Percentiles rank a stretch among this genome's conserved stretches.
These are phyloP conservation scores for Pseudochaenichthys georgianus DNA, from an alignment of 2,797 vertebrate genomes.

Conservation along the genomic window DNA sequence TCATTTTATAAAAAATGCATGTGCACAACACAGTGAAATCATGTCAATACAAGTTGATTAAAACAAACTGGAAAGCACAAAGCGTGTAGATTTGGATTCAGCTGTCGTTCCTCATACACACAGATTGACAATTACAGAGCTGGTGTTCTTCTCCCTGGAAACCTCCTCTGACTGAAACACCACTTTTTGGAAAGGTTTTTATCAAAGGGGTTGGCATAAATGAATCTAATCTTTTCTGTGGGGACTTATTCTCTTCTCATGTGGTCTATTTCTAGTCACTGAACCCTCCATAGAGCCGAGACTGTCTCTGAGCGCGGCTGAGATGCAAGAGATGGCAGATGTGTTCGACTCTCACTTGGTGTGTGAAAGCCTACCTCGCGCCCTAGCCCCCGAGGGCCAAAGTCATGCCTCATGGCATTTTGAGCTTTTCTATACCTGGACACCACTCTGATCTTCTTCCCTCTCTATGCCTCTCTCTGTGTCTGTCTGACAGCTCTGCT, in stretches of 20 bases:
- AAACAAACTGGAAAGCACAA: constrained; percentile 11
- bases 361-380: constrained; percentile 39
- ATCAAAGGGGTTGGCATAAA: constrained; percentile 58
- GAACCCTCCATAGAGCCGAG: constrained; percentile 60
- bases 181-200: constrained; percentile 22
- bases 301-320: constrained; percentile 55
- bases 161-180: constrained; percentile 24
- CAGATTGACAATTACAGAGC: constrained; percentile 11
- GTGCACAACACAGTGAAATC: constrained; percentile 23
- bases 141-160: constrained; percentile 13
- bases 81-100: background rate
- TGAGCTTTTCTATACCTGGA: constrained; percentile 56
- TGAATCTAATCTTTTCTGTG: constrained; percentile 53
- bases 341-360: constrained; percentile 42
- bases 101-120: background rate
- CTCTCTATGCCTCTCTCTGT: constrained; percentile 19
- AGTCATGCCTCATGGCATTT: constrained; percentile 60
- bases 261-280: constrained; percentile 56
- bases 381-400: constrained; percentile 18
- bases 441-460: constrained; percentile 47
- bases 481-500: constrained; percentile 56
- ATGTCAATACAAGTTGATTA: constrained; percentile 9
- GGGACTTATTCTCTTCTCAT: constrained; percentile 51
- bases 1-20: constrained; percentile 29
- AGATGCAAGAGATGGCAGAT: constrained; percentile 61